Conservation (phyloP, 2,113 vertebrate species). For the Halichoeres trimaculatus region DNA sequence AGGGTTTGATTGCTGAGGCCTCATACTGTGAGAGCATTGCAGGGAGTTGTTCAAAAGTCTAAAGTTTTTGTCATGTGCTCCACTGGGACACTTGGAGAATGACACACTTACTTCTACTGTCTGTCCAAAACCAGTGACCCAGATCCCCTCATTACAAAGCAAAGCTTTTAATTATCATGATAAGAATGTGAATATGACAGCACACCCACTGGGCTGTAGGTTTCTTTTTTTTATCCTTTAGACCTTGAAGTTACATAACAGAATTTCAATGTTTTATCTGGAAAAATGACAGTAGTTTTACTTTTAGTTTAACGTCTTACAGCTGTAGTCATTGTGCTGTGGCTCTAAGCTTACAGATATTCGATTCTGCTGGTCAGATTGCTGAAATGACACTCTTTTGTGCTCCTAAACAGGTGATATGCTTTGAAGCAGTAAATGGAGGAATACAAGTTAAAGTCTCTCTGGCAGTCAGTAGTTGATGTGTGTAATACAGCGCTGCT, state of each 20-base stretch:
- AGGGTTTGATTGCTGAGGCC: constrained; percentile 60
- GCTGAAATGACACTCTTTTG: background rate
- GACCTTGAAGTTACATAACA: background rate
- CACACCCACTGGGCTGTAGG: background rate
- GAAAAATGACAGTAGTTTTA: background rate
- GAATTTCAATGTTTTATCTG: background rate
- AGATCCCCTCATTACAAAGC: constrained; percentile 16
- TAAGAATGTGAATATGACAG: background rate
- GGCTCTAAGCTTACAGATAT: background rate
- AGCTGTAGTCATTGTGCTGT: background rate
- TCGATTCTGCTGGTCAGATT: background rate
- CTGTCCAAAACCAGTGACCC: constrained; percentile 57
- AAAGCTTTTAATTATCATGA: background rate
- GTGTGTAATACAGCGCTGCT: background rate
- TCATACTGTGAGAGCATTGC: constrained; percentile 62
- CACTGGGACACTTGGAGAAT: constrained; percentile 37
- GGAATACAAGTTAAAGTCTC: background rate
- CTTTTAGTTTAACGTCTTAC: background rate
- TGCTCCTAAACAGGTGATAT: background rate
- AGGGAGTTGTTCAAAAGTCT: constrained; percentile 62
- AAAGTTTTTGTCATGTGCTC: constrained; percentile 49
- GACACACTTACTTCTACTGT: constrained; percentile 40
- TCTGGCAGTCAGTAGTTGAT: constrained; percentile 23
- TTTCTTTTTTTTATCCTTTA: constrained; percentile 17
- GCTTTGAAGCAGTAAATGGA: background rate